Evolutionary conservation across 2,113 vertebrate genomes (phyloP).

Genomic region (Hypanus sabinus): DNA sequence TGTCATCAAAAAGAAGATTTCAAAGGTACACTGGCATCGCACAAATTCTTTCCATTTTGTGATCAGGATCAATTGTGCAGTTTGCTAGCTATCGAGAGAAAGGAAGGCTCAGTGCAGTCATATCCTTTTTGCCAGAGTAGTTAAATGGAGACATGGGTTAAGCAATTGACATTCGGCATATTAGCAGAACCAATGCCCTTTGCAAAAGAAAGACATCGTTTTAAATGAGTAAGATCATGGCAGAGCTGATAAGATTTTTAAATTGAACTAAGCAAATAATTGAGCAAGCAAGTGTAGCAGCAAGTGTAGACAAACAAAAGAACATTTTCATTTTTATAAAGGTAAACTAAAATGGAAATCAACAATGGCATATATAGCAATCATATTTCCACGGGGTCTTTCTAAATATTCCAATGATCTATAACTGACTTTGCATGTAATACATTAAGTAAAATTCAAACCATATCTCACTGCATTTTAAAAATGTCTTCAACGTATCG

Average conservation of each 20-base stretch:
- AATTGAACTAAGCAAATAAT: background rate
- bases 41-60: background rate
- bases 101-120: background rate
- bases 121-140: background rate
- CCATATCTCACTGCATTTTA: too few relatives aligned
- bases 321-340: background rate
- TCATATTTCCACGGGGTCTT: background rate
- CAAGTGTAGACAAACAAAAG: too few relatives aligned
- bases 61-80: background rate
- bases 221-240: background rate
- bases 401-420: background rate
- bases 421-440: too few relatives aligned
- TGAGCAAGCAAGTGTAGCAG: background rate
- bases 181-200: background rate
- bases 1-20: too few relatives aligned
- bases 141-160: background rate
- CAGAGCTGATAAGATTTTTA: background rate
- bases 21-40: too few relatives aligned
- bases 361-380: background rate
- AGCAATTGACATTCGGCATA: background rate
- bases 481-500: too few relatives aligned
- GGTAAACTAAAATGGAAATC: background rate
- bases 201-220: background rate
- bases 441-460: too few relatives aligned
- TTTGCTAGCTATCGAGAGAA: background rate